These are phyloP conservation scores for Graptemys geographica DNA, from an alignment of 2,797 vertebrate genomes.

Conservation along the genomic window DNA sequence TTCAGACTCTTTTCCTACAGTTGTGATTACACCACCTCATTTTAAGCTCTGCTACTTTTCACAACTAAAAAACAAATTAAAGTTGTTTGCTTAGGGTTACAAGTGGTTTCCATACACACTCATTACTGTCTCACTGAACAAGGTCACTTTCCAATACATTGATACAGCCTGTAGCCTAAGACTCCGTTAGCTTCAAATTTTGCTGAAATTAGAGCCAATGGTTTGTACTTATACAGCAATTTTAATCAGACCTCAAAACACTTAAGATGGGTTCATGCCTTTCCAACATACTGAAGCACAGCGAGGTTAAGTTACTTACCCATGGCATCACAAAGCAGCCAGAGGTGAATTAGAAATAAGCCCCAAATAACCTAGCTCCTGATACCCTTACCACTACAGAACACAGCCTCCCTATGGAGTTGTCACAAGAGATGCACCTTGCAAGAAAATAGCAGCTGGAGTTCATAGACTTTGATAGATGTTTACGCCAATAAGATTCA, in stretches of 20 bases:
- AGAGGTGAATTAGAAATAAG: neutral
- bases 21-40: neutral
- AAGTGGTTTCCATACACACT: neutral
- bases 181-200: neutral
- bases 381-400: neutral
- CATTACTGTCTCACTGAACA: neutral
- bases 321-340: neutral
- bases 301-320: neutral
- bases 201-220: neutral
- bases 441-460: constrained; percentile 25
- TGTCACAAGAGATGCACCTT: neutral
- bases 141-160: constrained; percentile 5
- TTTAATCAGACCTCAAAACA: accelerated
- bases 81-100: neutral
- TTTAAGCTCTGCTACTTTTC: neutral
- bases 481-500: constrained; percentile 19
- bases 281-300: neutral
- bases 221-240: neutral
- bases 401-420: neutral
- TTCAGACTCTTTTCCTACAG: neutral
- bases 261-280: neutral
- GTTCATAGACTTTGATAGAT: neutral
- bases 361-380: neutral
- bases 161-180: neutral
- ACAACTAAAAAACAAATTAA: neutral